Base-by-base conservation (phyloP, 2,888 invertebrate genomes). In the Erannis defoliaria region DNA sequence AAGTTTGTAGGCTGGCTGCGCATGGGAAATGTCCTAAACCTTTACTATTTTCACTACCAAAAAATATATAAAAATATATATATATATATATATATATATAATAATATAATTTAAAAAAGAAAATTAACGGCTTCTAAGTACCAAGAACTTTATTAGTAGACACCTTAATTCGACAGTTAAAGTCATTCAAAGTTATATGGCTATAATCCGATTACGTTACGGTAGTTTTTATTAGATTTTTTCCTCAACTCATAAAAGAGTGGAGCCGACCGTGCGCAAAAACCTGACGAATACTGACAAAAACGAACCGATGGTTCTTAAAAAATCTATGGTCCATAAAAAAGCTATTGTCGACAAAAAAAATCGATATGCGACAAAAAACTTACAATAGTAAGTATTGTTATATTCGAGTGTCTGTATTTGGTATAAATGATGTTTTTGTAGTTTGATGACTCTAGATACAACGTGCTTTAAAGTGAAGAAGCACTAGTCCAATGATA, bases 351-450 rank as follows among this genome's bases (percentile, higher is more conserved):
- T 33, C 46, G 55, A 49, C 26, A 63, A 60, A 64, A 60, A 38
- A 42, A 50, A 63, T 59, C 45, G 64, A 54, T 40, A 21, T 35
- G 19, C 46, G 56, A 40, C 55, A 59, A 69, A 59, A 64, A 66
- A 57, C 40, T 23, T 50, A 61, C 62, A 64, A 59, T 64, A n/a
- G n/a, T n/a, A n/a, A n/a, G n/a, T n/a, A n/a, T n/a, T n/a, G n/a
- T n/a, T n/a, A 55, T 57, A 54, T 62, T 46, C 58, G 54, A 62
- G 53, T 59, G 33, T 55, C 62, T 46, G 33, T 46, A 19, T 66
- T 57, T 61, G 64, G 61, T 63, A 50, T 42, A 50, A 56, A 62
- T 61, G 55, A 55, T 19, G 55, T 51, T 59, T 58, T 59, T 58
- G 55, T 66, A 43, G 38, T 40, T 59, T 43, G 62, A 66, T 53